These are phyloP conservation scores for Tretioscincus oriximinensis DNA, from an alignment of 2,113 vertebrate species.

Conservation along the genomic window DNA sequence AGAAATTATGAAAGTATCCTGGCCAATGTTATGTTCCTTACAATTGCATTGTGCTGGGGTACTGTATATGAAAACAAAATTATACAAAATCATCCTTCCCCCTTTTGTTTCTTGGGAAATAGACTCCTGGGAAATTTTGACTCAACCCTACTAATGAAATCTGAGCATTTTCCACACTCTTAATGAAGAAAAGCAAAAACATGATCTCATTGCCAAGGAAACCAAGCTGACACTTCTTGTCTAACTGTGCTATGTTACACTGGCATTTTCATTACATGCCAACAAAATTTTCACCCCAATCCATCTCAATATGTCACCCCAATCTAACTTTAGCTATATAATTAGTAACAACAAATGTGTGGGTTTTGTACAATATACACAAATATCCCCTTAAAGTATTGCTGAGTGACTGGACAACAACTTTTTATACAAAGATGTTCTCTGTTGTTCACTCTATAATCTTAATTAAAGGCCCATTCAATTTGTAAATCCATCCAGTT, in stretches of 20 bases:
- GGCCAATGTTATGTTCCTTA: background rate
- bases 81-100: no score
- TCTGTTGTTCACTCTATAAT: background rate
- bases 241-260: background rate
- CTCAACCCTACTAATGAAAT: background rate
- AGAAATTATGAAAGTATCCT: background rate
- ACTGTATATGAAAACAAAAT: background rate
- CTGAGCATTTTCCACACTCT: background rate
- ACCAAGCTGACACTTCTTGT: background rate
- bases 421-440: background rate
- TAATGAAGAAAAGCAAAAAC: background rate
- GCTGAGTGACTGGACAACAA: background rate
- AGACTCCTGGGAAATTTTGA: background rate
- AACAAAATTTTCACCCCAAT: background rate
- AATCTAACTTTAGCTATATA: background rate
- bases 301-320: no score
- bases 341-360: background rate
- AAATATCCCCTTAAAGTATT: background rate
- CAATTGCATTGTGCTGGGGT: background rate
- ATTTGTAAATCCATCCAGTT: background rate
- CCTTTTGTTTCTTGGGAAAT: no score
- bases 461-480: background rate
- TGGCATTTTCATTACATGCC: background rate
- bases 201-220: background rate
- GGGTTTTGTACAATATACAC: background rate